These are phyloP conservation scores for Morpho deidamia DNA, from an alignment of 2,888 invertebrate genomes.

Conservation along the genomic window DNA sequence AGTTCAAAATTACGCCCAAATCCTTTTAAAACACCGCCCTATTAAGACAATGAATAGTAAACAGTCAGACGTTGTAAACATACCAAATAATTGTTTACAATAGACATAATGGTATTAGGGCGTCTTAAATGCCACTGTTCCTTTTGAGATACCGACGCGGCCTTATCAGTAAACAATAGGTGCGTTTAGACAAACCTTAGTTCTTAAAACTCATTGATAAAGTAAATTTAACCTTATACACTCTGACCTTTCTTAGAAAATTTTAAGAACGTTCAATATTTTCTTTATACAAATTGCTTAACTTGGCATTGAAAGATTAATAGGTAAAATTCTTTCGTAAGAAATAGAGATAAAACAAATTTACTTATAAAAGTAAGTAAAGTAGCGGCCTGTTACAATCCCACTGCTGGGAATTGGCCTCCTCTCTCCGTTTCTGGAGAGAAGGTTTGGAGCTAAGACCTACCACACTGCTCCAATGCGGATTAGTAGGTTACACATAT, in stretches of 20 bases:
- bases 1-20: background rate
- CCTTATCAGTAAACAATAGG: slow-evolving; percentile 10
- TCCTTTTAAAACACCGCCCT: slow-evolving; percentile 39
- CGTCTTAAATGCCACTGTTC: slow-evolving; percentile 60
- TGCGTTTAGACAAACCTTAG: background rate
- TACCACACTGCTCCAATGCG: too few species aligned
- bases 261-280: background rate
- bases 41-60: slow-evolving; percentile 44
- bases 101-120: slow-evolving; percentile 52
- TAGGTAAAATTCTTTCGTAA: too few species aligned
- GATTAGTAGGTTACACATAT: too few species aligned
- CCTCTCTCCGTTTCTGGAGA: too few species aligned
- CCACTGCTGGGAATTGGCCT: too few species aligned
- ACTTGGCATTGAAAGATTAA: too few species aligned
- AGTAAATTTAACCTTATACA: slow-evolving; percentile 16
- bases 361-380: too few species aligned
- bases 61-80: slow-evolving; percentile 42
- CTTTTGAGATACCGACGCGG: slow-evolving; percentile 43
- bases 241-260: slow-evolving; percentile 24
- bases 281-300: background rate
- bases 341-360: too few species aligned
- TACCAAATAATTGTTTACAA: slow-evolving; percentile 47
- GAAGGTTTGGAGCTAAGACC: too few species aligned
- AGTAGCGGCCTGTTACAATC: too few species aligned
- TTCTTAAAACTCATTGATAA: slow-evolving; percentile 18